Evolutionary conservation across 2,113 vertebrate genomes (phyloP), one percentile per base, ranked within the genome.

Genomic region (Eleginops maclovinus): DNA sequence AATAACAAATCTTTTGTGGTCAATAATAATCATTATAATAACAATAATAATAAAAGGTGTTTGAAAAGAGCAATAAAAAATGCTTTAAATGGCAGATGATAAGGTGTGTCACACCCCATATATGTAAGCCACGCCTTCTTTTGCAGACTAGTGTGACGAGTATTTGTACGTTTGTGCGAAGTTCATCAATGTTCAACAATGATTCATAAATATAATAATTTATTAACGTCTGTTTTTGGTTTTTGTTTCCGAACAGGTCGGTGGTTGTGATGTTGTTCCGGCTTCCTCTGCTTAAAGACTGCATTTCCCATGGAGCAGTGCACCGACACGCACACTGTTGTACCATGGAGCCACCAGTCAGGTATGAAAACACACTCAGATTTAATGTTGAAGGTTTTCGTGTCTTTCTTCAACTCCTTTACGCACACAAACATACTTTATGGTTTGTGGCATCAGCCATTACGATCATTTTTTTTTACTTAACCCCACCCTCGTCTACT

Each of bases 281-380:
- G 58, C 24, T 46, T 31, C 55, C 65, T 54, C 44, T 64, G 46
- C 53, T 64, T 76, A 70, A 47, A 41, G 11, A 74, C 85, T 72
- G 70, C 81, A 12, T 78, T 85, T 84, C 83, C 77, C 70, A 88
- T 91, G 87, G 88, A 89, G 87, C 88, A 28, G 54, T 73, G 83
- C 69, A 24, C 50, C 5, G 56, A 73, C 75, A 78, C 70, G 16
- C 85, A 81, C 61, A 22, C 77, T 56, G 9, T 68, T 75, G 43
- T 75, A 62, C 83, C 89, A 74, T 84, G 87, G 89, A 88, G 79
- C 72, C 80, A 64, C 77, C 78, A 81, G 82, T 83, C 85, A 84
- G 94, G 94, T 95, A 93, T 6, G 59, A 15, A 40, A 1, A 28
- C 54, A 53, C 53, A 63, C 59, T 28, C 68, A 63, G 65, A 36